Conservation (phyloP, 2,797 vertebrate genomes). For the Anguilla megastoma region DNA sequence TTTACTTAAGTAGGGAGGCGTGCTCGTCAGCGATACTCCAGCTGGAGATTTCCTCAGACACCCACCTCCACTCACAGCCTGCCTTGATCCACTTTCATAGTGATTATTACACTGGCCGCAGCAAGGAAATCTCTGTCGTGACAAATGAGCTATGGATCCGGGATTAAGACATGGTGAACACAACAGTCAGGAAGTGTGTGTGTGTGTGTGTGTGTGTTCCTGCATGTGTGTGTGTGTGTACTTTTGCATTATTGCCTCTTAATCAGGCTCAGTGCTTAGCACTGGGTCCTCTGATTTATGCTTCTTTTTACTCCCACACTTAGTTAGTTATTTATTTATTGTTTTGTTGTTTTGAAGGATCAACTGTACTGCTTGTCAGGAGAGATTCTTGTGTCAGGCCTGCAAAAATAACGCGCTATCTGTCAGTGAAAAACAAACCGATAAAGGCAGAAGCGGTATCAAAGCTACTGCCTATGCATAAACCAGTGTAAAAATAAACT, state of each 20-base stretch:
- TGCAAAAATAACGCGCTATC: conserved; percentile 4
- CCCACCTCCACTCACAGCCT: conserved; percentile 35
- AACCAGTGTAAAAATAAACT: not conserved
- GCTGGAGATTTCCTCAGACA: conserved; percentile 31
- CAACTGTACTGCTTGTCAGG: not conserved
- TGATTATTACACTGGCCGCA: conserved; percentile 36
- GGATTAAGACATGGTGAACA: conserved; percentile 27
- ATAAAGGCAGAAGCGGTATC: not conserved
- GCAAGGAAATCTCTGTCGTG: conserved; percentile 32
- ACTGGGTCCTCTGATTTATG: not conserved
- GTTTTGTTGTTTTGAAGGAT: conserved; percentile 21
- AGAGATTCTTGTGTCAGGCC: conserved; percentile 3
- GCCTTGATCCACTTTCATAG: conserved; percentile 36
- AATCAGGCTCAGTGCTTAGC: conserved; percentile 28
- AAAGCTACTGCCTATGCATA: not conserved
- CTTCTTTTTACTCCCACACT: conserved; percentile 9
- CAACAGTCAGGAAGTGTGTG: conserved; percentile 10
- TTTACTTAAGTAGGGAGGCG: conserved; percentile 31
- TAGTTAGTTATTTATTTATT: conserved; percentile 12
- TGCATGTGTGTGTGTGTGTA: not conserved
- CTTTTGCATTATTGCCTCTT: conserved; percentile 36
- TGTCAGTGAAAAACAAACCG: conserved; percentile 14
- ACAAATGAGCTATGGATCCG: conserved; percentile 24
- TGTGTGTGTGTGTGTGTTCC: not conserved
- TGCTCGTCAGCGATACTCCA: conserved; percentile 23